phyloP scores from a whole-genome alignment of 2,797 vertebrate genomes.

The Hapalemur alaotrensis region DNA sequence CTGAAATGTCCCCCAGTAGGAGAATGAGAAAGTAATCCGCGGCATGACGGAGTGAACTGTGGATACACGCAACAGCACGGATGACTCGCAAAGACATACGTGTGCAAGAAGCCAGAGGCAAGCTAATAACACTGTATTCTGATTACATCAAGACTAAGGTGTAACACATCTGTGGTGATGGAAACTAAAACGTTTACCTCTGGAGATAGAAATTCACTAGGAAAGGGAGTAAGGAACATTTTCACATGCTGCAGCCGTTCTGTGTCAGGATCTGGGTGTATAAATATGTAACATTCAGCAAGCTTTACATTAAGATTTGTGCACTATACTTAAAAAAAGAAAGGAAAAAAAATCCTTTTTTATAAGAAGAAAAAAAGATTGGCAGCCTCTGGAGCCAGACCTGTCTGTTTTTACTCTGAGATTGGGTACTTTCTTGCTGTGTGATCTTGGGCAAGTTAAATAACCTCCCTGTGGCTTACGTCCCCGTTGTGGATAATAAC shows the following conservation, averaged over 20 bases:
- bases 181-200: neutral
- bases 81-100: neutral
- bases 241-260: neutral
- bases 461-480: neutral
- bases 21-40: neutral
- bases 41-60: neutral
- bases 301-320: neutral
- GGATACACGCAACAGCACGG: accelerated
- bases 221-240: no score
- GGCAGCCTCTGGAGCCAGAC: neutral
- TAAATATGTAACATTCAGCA: neutral
- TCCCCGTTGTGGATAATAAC: neutral
- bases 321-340: neutral
- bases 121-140: accelerated
- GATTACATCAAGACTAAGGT: neutral
- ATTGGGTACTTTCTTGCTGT: neutral
- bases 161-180: neutral
- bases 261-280: neutral
- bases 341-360: neutral
- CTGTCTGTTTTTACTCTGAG: neutral
- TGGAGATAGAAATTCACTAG: neutral
- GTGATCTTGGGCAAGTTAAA: neutral
- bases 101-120: accelerated
- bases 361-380: neutral
- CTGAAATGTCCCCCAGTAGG: accelerated